A percentile compares a stretch with the other conserved stretches of the same genome.
Evolutionary conservation across 2,797 vertebrate species (phyloP).

Genomic region (Hydrolagus colliei): DNA sequence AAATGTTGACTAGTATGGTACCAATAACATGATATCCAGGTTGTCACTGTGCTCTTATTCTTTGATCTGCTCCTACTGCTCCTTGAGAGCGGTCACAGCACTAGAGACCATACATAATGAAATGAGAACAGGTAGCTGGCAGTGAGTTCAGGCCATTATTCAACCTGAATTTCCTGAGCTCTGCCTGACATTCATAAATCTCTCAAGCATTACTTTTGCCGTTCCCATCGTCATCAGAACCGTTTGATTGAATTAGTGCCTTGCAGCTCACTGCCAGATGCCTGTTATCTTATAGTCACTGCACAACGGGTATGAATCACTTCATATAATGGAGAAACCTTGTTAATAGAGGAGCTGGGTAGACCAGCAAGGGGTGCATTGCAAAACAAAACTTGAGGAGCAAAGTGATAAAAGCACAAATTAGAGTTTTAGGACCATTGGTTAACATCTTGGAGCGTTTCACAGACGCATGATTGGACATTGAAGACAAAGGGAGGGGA

Average conservation of each 20-base stretch:
- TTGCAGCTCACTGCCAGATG: neutral
- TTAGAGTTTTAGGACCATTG: too few relatives aligned
- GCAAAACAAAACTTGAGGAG: too few relatives aligned
- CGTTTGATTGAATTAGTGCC: neutral
- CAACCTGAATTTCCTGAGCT: neutral
- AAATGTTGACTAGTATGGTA: neutral
- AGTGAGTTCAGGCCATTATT: too few relatives aligned
- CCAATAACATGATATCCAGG: neutral
- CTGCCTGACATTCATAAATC: constrained; percentile 9
- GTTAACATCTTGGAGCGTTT: too few relatives aligned
- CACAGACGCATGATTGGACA: too few relatives aligned
- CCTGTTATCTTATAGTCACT: neutral
- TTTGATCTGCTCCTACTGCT: neutral
- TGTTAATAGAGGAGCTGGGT: too few relatives aligned
- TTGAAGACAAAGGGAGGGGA: too few relatives aligned
- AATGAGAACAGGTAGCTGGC: neutral
- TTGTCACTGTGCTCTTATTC: neutral
- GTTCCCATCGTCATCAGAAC: neutral
- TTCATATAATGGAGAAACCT: neutral
- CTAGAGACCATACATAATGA: neutral
- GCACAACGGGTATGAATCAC: neutral
- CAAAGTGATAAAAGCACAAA: too few relatives aligned
- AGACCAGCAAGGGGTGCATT: too few relatives aligned
- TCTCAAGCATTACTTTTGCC: neutral
- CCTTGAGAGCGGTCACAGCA: neutral